Conservation (phyloP, 2,797 vertebrate genomes). For the Haliaeetus albicilla region DNA sequence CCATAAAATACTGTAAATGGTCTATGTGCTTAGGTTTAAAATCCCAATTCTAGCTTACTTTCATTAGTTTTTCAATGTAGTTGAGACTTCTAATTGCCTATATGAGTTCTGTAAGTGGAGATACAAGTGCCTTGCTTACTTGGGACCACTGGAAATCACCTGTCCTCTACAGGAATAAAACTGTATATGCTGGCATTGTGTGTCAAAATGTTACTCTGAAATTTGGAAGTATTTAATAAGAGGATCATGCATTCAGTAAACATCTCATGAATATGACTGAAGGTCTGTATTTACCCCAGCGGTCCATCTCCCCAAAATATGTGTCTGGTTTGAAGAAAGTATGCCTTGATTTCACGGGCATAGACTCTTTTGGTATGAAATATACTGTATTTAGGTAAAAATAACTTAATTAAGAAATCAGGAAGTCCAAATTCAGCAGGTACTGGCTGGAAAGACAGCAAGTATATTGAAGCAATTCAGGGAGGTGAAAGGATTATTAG, state of each 20-base stretch:
- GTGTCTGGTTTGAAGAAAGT: background rate
- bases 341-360: constrained; percentile 3
- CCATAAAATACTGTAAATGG: background rate
- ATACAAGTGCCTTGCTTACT: background rate
- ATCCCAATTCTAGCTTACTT: background rate
- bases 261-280: background rate
- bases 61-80: background rate
- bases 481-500: background rate
- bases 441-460: constrained; percentile 18
- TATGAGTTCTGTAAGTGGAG: background rate
- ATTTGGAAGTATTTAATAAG: background rate
- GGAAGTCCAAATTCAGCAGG: constrained; percentile 4
- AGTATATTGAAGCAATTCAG: constrained; percentile 7
- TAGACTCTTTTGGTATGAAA: constrained; percentile 24
- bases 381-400: background rate
- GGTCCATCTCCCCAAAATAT: background rate
- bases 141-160: background rate
- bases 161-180: background rate
- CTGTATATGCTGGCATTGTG: background rate
- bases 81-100: background rate
- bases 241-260: background rate
- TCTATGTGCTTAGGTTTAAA: background rate
- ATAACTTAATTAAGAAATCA: constrained; percentile 1
- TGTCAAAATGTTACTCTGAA: background rate
- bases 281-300: background rate